These are phyloP conservation scores for Mellilla xanthometata DNA, from an alignment of 2,888 invertebrate species.

Conservation along the genomic window DNA sequence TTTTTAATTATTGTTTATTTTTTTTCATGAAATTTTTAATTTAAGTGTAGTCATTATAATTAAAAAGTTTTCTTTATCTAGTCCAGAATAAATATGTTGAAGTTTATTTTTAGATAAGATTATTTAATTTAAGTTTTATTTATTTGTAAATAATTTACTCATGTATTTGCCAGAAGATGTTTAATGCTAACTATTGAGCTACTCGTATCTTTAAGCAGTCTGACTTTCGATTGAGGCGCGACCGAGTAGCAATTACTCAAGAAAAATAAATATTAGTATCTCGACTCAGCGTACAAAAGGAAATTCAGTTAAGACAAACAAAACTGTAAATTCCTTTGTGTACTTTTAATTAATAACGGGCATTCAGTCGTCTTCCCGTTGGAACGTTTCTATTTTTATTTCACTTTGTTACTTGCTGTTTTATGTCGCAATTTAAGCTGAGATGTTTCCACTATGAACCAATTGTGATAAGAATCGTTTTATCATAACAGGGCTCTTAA, in stretches of 20 bases:
- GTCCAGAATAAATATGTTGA: no score
- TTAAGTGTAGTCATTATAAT: no score
- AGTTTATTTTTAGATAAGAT: no score
- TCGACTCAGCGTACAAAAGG: constrained; percentile 10
- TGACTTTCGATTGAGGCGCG: neutral
- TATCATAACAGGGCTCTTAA: no score
- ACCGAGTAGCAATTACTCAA: neutral
- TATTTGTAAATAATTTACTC: no score
- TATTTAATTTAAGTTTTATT: no score
- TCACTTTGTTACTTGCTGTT: constrained; percentile 9
- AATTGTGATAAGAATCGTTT: constrained; percentile 4
- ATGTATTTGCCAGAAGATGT: no score
- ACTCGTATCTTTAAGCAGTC: no score
- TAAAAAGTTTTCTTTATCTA: no score
- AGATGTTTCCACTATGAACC: constrained; percentile 2
- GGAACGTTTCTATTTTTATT: constrained; percentile 11
- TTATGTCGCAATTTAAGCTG: constrained; percentile 6
- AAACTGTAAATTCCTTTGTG: constrained; percentile 19
- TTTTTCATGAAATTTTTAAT: no score
- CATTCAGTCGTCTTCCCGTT: constrained; percentile 9
- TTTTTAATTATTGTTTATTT: no score
- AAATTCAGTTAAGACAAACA: constrained; percentile 15
- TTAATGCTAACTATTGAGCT: no score
- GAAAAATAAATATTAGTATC: constrained; percentile 8
- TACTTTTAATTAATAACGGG: constrained; percentile 21